phyloP scores from a whole-genome alignment of 1,140 invertebrate genomes.

The Oryctes rhinoceros region DNA sequence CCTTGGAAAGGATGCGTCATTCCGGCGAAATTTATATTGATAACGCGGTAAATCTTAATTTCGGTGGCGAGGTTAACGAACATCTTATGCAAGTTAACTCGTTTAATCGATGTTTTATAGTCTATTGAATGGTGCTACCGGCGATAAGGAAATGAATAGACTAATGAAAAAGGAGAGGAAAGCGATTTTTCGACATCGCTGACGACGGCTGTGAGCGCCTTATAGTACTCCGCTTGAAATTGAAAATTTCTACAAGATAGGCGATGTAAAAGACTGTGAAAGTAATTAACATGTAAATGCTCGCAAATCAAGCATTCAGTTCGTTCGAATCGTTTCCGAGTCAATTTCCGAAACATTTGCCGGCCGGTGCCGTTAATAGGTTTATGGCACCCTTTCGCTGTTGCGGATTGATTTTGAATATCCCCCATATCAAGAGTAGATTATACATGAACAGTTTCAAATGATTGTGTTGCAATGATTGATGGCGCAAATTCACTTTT shows the following conservation, averaged over 20 bases:
- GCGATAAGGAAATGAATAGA: conserved; percentile 27
- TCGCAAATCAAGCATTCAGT: conserved; percentile 52
- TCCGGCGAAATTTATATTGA: conserved; percentile 24
- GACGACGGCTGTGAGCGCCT: background rate
- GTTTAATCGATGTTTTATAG: conserved; percentile 36
- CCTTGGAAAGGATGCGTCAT: background rate
- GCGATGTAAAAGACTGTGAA: conserved; percentile 41
- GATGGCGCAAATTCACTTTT: conserved; percentile 34
- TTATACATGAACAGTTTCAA: conserved; percentile 35
- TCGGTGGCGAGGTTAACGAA: conserved; percentile 3
- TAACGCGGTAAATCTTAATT: conserved; percentile 31
- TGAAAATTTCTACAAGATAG: conserved; percentile 41
- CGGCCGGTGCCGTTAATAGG: conserved; percentile 47
- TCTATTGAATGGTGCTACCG: conserved; percentile 18
- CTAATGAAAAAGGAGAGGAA: conserved; percentile 26
- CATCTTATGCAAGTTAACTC: conserved; percentile 23
- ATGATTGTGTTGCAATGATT: conserved; percentile 37
- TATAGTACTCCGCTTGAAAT: conserved; percentile 37
- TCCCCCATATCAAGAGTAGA: conserved; percentile 37
- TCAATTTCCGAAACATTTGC: conserved; percentile 55
- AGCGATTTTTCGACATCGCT: background rate
- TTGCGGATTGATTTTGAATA: conserved; percentile 42
- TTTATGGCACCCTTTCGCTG: conserved; percentile 45
- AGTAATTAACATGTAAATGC: conserved; percentile 55
- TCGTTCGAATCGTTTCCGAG: conserved; percentile 52